These are phyloP conservation scores for Malurus melanocephalus DNA, from an alignment of 2,113 vertebrate genomes.

Conservation along the genomic window DNA sequence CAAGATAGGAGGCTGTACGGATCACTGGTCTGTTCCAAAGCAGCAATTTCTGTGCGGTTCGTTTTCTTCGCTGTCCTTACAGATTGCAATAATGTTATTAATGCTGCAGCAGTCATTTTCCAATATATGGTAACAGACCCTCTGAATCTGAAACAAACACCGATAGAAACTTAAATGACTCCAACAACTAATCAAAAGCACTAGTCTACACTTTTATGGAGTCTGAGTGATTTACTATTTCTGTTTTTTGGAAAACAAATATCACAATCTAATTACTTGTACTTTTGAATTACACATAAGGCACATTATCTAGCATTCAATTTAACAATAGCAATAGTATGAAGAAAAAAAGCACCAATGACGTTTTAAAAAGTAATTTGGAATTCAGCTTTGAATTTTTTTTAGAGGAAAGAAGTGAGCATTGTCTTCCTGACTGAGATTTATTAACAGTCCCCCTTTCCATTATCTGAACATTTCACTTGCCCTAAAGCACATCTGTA, in stretches of 20 bases:
- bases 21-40: constrained; percentile 35
- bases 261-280: constrained; percentile 20
- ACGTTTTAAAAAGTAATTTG: constrained; percentile 57
- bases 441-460: constrained; percentile 56
- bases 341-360: constrained; percentile 10
- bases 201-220: constrained; percentile 6
- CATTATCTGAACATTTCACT: constrained; percentile 64
- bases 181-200: constrained; percentile 28
- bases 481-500: constrained; percentile 64
- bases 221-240: constrained; percentile 38
- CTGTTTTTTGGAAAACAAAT: constrained; percentile 17
- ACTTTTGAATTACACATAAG: constrained; percentile 45
- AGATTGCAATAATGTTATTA: constrained; percentile 67
- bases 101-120: constrained; percentile 51
- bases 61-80: constrained; percentile 47
- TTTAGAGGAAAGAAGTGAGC: constrained; percentile 59
- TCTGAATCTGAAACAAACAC: constrained; percentile 51
- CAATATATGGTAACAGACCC: constrained; percentile 57
- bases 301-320: constrained; percentile 9
- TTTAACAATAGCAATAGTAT: constrained; percentile 29
- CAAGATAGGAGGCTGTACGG: constrained; percentile 5
- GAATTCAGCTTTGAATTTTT: constrained; percentile 61
- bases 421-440: constrained; percentile 65
- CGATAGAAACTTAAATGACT: constrained; percentile 14
- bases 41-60: constrained; percentile 20